These are phyloP conservation scores for Kryphioiulus occultus DNA, from an alignment of 2,888 invertebrate species.

Conservation along the genomic window DNA sequence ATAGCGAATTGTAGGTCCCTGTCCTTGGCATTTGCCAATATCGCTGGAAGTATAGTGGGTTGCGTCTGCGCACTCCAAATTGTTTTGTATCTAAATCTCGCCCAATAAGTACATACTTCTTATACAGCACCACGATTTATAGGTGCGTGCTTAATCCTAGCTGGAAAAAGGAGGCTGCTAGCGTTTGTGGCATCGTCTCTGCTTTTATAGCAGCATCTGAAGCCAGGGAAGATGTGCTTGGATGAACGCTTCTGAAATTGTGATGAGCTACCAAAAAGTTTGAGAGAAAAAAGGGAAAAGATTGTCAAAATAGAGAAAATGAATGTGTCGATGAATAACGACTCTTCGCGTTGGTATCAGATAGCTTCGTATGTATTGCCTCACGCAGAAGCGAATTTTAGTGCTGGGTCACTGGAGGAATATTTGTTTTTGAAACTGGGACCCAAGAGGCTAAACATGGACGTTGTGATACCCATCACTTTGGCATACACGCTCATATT, in stretches of 20 bases:
- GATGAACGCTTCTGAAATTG: slow-evolving; percentile 28
- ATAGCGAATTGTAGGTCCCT: slow-evolving; percentile 4
- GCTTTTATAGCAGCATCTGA: background rate
- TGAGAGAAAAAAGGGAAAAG: background rate
- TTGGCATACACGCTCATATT: slow-evolving; percentile 75
- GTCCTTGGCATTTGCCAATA: slow-evolving; percentile 27
- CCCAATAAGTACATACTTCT: slow-evolving; percentile 30
- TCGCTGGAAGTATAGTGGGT: background rate
- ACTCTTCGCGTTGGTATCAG: background rate
- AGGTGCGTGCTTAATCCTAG: slow-evolving; percentile 13
- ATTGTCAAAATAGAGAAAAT: background rate
- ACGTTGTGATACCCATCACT: slow-evolving; percentile 65
- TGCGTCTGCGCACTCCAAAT: slow-evolving; percentile 31
- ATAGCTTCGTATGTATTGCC: background rate
- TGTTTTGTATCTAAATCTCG: slow-evolving; percentile 24
- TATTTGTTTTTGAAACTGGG: slow-evolving; percentile 22
- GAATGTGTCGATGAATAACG: background rate
- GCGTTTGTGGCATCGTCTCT: background rate
- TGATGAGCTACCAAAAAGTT: slow-evolving; percentile 31
- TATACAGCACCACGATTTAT: slow-evolving; percentile 27
- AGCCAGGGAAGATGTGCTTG: slow-evolving; percentile 11
- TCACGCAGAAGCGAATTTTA: background rate
- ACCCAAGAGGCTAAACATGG: slow-evolving; percentile 42
- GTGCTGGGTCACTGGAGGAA: slow-evolving; percentile 16
- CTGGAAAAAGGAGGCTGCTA: background rate